Evolutionary conservation across 1,140 invertebrate genomes (phyloP).

Genomic region (Drosophila obscura): DNA sequence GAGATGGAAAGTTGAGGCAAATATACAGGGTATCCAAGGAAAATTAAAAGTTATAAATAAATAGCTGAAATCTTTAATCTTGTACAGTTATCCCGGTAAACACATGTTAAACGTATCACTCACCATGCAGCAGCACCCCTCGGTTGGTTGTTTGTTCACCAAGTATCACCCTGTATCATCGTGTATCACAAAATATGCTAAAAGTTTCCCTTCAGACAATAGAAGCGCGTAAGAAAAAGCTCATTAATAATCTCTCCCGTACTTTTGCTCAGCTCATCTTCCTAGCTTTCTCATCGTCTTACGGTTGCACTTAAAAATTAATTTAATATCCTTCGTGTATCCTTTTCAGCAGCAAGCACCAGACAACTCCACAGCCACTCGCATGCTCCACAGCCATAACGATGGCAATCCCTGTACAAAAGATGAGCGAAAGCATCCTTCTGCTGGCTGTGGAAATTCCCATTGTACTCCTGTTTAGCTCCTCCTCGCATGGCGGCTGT

Average conservation of each 20-base stretch:
- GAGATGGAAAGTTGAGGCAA: constrained; percentile 42
- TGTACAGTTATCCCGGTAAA: too few species aligned
- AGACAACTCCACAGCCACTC: constrained; percentile 33
- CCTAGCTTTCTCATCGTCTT: constrained; percentile 45
- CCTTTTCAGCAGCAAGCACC: constrained; percentile 52
- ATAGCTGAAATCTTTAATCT: too few species aligned
- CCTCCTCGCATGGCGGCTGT: constrained; percentile 67
- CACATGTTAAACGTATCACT: too few species aligned
- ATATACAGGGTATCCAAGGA: constrained; percentile 6
- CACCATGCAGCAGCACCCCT: too few species aligned
- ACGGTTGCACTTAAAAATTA: constrained; percentile 78
- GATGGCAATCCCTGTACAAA: constrained; percentile 23
- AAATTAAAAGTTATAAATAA: too few species aligned
- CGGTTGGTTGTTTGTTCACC: neutral
- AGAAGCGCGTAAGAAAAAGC: constrained; percentile 71
- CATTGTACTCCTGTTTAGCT: constrained; percentile 45
- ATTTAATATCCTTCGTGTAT: constrained; percentile 79
- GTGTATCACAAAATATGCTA: constrained; percentile 47
- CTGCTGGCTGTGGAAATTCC: constrained; percentile 3
- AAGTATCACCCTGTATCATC: constrained; percentile 49
- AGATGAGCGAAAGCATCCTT: constrained; percentile 50
- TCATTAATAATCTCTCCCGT: constrained; percentile 57
- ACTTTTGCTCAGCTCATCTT: constrained; percentile 30
- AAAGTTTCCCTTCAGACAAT: constrained; percentile 73
- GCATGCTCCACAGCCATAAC: constrained; percentile 61